Evolutionary conservation across 2,797 vertebrate species (phyloP).

Genomic region (Ctenosaura bakeri): DNA sequence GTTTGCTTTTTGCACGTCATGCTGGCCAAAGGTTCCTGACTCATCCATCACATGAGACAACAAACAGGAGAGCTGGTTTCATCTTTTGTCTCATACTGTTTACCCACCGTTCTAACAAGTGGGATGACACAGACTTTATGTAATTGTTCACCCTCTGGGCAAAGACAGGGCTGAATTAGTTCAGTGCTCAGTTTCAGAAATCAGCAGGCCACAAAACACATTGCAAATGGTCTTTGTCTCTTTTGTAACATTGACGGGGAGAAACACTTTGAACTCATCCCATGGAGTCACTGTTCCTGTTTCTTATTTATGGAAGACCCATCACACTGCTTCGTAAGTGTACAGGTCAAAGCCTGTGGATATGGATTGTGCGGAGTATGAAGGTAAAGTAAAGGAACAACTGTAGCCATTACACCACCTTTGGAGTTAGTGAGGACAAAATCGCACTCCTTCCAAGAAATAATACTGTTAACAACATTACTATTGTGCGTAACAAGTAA

Average conservation of each 20-base stretch:
- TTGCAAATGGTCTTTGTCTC: neutral
- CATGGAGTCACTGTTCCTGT: conserved; percentile 19
- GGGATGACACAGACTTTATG: conserved; percentile 45
- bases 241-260: conserved; percentile 15
- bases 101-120: conserved; percentile 32
- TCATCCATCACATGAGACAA: conserved; percentile 67
- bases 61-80: conserved; percentile 57
- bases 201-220: conserved; percentile 37
- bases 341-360: neutral
- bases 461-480: neutral
- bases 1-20: conserved; percentile 66
- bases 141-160: conserved; percentile 60
- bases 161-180: conserved; percentile 40
- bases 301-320: neutral
- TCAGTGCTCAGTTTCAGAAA: conserved; percentile 46
- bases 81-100: conserved; percentile 64
- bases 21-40: conserved; percentile 70
- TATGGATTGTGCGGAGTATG: neutral
- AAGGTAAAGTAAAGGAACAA: neutral
- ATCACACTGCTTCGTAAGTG: neutral
- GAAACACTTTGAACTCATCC: conserved; percentile 42
- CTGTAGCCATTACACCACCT: neutral
- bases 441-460: neutral
- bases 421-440: neutral
- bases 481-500: neutral